Evolutionary conservation across 35 echinoderm and acorn worm genomes (phyloP), one percentile per base, ranked within the genome.

Genomic region (Holothuria glaberrima): DNA sequence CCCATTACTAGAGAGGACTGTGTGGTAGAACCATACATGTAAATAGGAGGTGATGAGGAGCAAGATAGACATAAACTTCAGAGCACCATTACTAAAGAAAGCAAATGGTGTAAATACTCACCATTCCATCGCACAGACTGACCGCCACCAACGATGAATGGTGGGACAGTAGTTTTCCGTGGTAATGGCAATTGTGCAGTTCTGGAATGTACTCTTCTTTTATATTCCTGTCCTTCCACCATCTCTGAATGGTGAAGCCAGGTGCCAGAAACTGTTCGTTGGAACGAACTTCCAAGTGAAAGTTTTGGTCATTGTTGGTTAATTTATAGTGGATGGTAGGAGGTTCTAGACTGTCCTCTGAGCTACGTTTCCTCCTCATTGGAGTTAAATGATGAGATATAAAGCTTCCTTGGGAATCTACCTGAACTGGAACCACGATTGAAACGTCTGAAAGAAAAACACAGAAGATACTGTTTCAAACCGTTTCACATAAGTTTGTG

Each of bases 121-220:
- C 96, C 96, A 98, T 72, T 50, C 96, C 95, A 75, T 98, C 82
- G 64, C 96, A 98, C 5, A 94, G 38, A 86, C 93, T 98, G 57
- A 98, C 65, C 12, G 96, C 96, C 12, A 92, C 91, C 9, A 44
- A 88, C 6, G 93, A 94, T 25, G 80, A 71, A 29, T 59, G 31
- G 56, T 98, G 96, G 36, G 93, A 94, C 19, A 70, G 28, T 44
- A 92, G 52, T 35, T 71, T 77, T 17, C 96, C 96, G 62, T 80
- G 58, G 63, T 91, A 98, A 90, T 94, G 93, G 89, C 96, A 98
- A 63, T 93, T 92, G 25, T 95, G 68, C 13, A 94, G n/a, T 58
- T 95, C 87, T 58, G 93, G 88, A 90, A 89, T 93, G 80, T 90
- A 90, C 65, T 97, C 89, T 73, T 91, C 72, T 26, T 30, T 68